Conservation (phyloP, 92 coral and sea anemone species). For the Paramuricea clavata region DNA sequence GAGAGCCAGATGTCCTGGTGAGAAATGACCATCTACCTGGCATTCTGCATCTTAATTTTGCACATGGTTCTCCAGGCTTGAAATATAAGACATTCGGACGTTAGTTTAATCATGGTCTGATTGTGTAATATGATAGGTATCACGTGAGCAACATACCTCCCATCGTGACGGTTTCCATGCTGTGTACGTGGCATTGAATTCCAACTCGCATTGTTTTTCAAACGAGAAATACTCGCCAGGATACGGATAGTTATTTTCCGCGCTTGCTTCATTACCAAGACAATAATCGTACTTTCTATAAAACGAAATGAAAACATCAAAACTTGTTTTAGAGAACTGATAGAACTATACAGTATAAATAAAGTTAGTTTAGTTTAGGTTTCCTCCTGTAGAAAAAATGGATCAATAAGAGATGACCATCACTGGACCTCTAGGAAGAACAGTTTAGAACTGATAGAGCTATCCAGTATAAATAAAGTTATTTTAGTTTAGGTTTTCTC, state of each 20-base stretch:
- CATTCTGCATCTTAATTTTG: neutral
- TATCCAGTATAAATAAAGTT: no score
- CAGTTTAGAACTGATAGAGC: no score
- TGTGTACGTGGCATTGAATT: slow-evolving; percentile 64
- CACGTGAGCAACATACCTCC: neutral
- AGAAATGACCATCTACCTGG: neutral
- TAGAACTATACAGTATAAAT: no score
- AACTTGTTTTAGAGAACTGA: no score
- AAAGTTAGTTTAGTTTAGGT: no score
- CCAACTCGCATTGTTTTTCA: slow-evolving; percentile 77
- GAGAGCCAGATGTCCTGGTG: slow-evolving; percentile 6
- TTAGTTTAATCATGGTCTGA: no score
- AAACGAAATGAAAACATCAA: neutral
- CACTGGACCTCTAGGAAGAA: no score
- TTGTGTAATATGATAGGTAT: no score
- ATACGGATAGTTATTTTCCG: neutral
- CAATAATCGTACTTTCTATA: neutral
- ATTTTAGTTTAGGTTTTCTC: no score
- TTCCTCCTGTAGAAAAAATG: no score
- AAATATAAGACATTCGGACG: no score
- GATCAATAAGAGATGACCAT: no score
- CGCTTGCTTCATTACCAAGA: neutral
- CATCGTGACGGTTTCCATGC: slow-evolving; percentile 45
- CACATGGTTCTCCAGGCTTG: neutral
- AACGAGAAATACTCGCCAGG: slow-evolving; percentile 45